These are phyloP conservation scores for Illadopsis cleaveri DNA, from an alignment of 2,113 vertebrate genomes.

Conservation along the genomic window DNA sequence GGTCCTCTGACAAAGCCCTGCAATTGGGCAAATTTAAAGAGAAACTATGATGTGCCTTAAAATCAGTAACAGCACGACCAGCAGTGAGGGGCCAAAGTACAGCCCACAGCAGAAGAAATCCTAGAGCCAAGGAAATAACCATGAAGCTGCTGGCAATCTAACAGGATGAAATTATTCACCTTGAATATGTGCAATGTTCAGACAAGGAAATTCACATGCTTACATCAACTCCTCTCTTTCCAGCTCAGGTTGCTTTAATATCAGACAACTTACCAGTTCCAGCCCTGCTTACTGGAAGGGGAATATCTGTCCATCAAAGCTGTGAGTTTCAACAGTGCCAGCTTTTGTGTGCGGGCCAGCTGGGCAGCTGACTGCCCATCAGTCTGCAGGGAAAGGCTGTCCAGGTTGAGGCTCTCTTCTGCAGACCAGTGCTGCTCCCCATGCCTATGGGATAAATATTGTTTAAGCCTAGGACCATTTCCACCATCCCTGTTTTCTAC, in stretches of 20 bases:
- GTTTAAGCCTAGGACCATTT: neutral
- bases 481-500: neutral
- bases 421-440: constrained; percentile 67
- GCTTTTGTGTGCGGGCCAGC: constrained; percentile 81
- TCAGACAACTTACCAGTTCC: constrained; percentile 84
- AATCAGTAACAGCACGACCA: neutral
- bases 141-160: neutral
- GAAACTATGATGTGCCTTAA: neutral
- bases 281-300: constrained; percentile 86
- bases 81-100: neutral
- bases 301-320: constrained; percentile 88
- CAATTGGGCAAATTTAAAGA: neutral
- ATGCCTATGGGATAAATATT: constrained; percentile 48
- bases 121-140: neutral
- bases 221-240: neutral
- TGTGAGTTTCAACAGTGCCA: constrained; percentile 84
- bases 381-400: constrained; percentile 41
- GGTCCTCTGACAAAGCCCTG: neutral
- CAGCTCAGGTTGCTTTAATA: neutral
- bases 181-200: neutral
- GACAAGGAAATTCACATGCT: neutral
- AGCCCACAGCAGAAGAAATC: neutral
- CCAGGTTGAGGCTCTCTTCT: constrained; percentile 64
- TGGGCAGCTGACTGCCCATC: constrained; percentile 75
- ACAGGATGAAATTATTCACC: neutral